Evolutionary conservation across 2,113 vertebrate species (phyloP), one percentile per base, ranked within the genome.

Genomic region (Notarius lentiginosus): DNA sequence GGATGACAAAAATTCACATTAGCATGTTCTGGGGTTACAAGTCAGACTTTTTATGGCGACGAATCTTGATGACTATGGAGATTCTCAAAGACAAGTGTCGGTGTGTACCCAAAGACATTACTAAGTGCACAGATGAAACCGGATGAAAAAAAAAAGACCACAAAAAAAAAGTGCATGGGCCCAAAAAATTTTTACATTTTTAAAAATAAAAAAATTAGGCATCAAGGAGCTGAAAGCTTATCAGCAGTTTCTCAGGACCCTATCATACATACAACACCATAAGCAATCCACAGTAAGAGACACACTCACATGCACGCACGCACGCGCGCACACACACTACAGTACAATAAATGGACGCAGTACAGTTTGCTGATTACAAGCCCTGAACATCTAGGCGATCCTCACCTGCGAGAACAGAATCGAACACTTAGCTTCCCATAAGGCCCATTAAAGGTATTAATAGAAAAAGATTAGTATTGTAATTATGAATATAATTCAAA

Each of bases 1-100:
- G 89, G 91, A 90, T 91, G 92, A 93, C 92, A 92, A 77, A 79
- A 91, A 90, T 95, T 95, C 94, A 95, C 94, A 94, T 95, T 94
- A 86, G 87, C 76, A 49, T 82, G 88, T 94, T 94, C 86, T 79
- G 73, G 84, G 82, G 60, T 7, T 10, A 27, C 5, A 12, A 77
- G n/a, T n/a, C 24, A 14, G 76, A 27, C 20, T 51, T n/a, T 83
- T 82, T 41, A 79, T 34, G 63, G 76, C 65, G 41, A 83, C 82
- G 89, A 82, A 83, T 91, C 89, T 91, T 17, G 27, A 41, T 41
- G 41, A 41, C 41, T 41, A 41, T 41, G 41, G 65, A 65, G 41
- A 20, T 84, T 61, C 88, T 92, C 91, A 88, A 87, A 92, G 83
- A 91, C 85, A 87, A 5, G 89, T 76, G 83, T 88, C 82, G 1